Evolutionary conservation across 1,140 invertebrate genomes (phyloP), one percentile per base, ranked within the genome.

Genomic region (Brachionus sp.): DNA sequence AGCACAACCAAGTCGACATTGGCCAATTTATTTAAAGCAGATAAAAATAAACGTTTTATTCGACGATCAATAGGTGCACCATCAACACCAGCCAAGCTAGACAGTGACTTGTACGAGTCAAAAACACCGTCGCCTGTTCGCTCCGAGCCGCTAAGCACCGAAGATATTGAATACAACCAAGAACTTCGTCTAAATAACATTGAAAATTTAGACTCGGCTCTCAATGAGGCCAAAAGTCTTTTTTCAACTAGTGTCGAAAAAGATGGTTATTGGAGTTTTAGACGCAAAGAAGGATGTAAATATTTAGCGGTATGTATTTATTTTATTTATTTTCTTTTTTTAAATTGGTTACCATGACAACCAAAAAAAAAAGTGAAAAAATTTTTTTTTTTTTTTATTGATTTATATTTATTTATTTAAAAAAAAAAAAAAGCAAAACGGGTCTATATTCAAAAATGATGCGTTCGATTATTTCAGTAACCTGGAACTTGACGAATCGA

Each of bases 241-340:
- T 44, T 80, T 57, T 23, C 23, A 13, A 80, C 77, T 23, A 80
- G 42, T 66, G 46, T 62, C 23, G 77, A 80, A 16, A 80, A 64
- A 39, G 77, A 80, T n/a, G 77, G 77, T 29, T 66, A 80, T 29
- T 80, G 77, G 77, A 42, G 53, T 33, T 66, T 80, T 66, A 80
- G 62, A 46, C 77, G 77, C 50, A 80, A 80, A 80, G 77, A 80
- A 35, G 77, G 77, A 39, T 80, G 77, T 80, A 80, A 80, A 80
- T 80, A 80, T 66, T 80, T 80, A 66, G 77, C 77, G 46, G 66
- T 70, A 70, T 39, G 66, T 37, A 37, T 19, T 39, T 4, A 39
- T 39, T 39, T 39, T 39, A 9, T 4, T 9, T 5, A 39, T 39
- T 39, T 39, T 39, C 9, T 39, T 4, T 9, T 39, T 4, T 4